Base-by-base conservation (phyloP, 35 echinoderm and acorn worm species). In the Diadema setosum region DNA sequence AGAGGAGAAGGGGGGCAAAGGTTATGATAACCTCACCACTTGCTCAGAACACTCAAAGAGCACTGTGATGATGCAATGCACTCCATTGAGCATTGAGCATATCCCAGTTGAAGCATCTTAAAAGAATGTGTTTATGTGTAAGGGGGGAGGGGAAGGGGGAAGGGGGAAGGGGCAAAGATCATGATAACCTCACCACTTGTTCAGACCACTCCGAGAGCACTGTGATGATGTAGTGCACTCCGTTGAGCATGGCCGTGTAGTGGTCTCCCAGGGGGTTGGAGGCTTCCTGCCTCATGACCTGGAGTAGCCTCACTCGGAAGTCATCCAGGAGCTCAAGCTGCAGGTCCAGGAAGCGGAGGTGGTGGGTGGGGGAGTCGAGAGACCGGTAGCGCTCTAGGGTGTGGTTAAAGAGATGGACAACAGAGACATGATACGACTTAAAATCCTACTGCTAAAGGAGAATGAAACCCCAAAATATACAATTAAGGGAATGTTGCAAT, bases 121-220 rank as follows among this genome's bases (percentile, higher is more conserved):
- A 57, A 57, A 23, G 15, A 23, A 57, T 57, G n/a, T n/a, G n/a
- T n/a, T n/a, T n/a, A n/a, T n/a, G n/a, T n/a, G n/a, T n/a, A n/a
- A n/a, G n/a, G n/a, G n/a, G n/a, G n/a, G n/a, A n/a, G n/a, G n/a
- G n/a, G n/a, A n/a, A n/a, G n/a, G n/a, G n/a, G n/a, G n/a, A n/a
- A n/a, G n/a, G n/a, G n/a, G n/a, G n/a, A n/a, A n/a, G n/a, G n/a
- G n/a, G n/a, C n/a, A n/a, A n/a, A n/a, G n/a, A n/a, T n/a, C n/a
- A n/a, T n/a, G n/a, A n/a, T n/a, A n/a, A n/a, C n/a, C 92, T 82
- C 39, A 95, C 96, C 90, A 99, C 82, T 70, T 99, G 89, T 16
- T 99, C 90, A 5, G 86, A 86, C 96, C 96, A 94, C 70, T 98
- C 92, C 48, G 91, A 81, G 0, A 99, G 82, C 45, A 94, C 93